Conservation (phyloP, 2,888 invertebrate species). For the Alentia gelatinosa region DNA sequence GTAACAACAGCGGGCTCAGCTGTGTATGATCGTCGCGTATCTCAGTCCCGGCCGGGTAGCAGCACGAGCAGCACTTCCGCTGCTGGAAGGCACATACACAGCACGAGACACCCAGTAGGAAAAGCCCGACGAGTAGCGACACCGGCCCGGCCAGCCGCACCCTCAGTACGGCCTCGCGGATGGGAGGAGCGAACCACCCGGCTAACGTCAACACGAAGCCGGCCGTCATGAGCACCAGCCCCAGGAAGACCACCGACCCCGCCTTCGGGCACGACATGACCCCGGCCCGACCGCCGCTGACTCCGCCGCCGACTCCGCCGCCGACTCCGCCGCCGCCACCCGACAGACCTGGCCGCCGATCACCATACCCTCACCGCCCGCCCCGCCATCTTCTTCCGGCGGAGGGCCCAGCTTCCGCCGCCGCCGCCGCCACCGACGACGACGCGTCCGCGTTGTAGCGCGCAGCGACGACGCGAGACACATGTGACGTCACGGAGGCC, state of each 20-base stretch:
- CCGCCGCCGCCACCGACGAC: too few relatives aligned
- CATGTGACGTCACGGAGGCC: too few relatives aligned
- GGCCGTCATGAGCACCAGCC: slow-evolving; percentile 54
- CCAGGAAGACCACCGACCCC: slow-evolving; percentile 37
- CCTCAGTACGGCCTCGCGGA: not conserved
- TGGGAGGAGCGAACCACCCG: slow-evolving; percentile 56
- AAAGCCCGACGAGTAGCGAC: slow-evolving; percentile 23
- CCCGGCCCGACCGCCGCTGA: too few relatives aligned
- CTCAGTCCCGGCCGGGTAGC: not conserved
- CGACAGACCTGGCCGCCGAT: too few relatives aligned
- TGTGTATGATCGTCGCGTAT: not conserved
- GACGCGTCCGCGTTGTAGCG: too few relatives aligned
- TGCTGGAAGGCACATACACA: slow-evolving; percentile 51
- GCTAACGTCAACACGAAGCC: slow-evolving; percentile 55
- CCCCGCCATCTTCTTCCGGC: too few relatives aligned
- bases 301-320: too few relatives aligned
- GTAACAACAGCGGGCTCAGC: not conserved
- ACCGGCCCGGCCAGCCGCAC: slow-evolving; percentile 52
- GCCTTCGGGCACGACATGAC: slow-evolving; percentile 54
- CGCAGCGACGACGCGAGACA: too few relatives aligned
- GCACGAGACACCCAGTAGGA: slow-evolving; percentile 37
- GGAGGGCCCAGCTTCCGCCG: too few relatives aligned
- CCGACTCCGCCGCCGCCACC: too few relatives aligned
- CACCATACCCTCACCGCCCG: too few relatives aligned
- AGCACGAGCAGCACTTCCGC: slow-evolving; percentile 34